Conservation (phyloP, 92 coral and sea anemone genomes). For the Umimayanthus chanpuru region DNA sequence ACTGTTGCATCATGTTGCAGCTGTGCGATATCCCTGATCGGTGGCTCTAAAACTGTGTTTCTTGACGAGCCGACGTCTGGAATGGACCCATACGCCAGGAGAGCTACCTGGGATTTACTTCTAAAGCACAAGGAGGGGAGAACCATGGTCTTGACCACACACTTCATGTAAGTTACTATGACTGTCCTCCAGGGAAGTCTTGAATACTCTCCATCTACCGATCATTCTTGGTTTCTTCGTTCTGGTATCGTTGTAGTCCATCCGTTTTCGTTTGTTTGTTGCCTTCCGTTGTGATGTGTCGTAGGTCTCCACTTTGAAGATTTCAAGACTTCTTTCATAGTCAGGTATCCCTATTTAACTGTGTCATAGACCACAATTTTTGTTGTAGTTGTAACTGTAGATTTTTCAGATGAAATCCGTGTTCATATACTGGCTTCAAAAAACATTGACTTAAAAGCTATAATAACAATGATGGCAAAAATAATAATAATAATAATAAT, state of each 20-base stretch:
- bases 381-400: not conserved
- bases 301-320: no score
- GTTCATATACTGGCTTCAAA: no score
- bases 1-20: constrained; percentile 46
- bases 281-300: not conserved
- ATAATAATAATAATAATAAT: no score
- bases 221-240: not conserved
- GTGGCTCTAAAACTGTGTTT: constrained; percentile 96
- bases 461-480: no score
- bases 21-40: constrained; percentile 96
- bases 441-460: no score
- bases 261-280: not conserved
- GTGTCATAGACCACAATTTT: not conserved
- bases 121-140: constrained; percentile 88
- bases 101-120: constrained; percentile 98
- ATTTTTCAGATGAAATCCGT: no score
- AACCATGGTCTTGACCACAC: constrained; percentile 93
- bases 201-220: not conserved
- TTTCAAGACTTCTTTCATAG: not conserved
- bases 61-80: constrained; percentile 99
- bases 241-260: not conserved
- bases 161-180: constrained; percentile 81
- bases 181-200: not conserved
- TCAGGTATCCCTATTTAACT: not conserved
- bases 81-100: constrained; percentile 98